Evolutionary conservation across 2,797 vertebrate genomes (phyloP), one percentile per base, ranked within the genome.

Genomic region (Phataginus tricuspis): DNA sequence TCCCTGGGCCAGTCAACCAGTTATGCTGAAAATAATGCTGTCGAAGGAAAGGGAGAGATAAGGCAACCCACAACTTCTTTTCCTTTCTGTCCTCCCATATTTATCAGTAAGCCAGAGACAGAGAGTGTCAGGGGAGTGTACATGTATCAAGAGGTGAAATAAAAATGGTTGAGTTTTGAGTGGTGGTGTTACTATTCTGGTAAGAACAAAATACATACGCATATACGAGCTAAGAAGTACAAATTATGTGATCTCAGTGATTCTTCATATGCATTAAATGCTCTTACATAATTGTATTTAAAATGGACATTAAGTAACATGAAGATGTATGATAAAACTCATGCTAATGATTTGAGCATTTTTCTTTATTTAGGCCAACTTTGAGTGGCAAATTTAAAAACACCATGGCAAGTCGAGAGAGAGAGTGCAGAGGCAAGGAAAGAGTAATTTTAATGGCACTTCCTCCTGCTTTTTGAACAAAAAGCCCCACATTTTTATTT

Each of bases 121-220:
- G 23, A 3, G 29, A 0, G 57, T 0, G 55, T 18, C 4, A 34
- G 57, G 7, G 6, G 77, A 14, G 10, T 0, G 57, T 0, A 9
- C 1, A 2, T 0, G 0, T 1, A 1, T 2, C 3, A 0, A 8
- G 57, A 29, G n/a, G 37, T 1, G 4, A 49, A n/a, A 3, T 5
- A 2, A 27, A 34, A n/a, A 10, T 18, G 9, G 85, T n/a, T 0
- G 18, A 5, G 16, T 34, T 39, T 0, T 1, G 6, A 0, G 49
- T 0, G 0, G 27, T 0, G 21, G 21, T 55, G 42, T 31, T 13
- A 1, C 27, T 0, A 4, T 29, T 10, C n/a, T 15, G 45, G 61
- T 13, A 27, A 23, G 53, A 27, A 0, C 15, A 53, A 16, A 51
- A 19, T 18, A 18, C 4, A 0, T 0, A 4, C 0, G 2, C 31